These are phyloP conservation scores for Silvanus unidentatus DNA, from an alignment of 2,888 invertebrate species.

Conservation along the genomic window DNA sequence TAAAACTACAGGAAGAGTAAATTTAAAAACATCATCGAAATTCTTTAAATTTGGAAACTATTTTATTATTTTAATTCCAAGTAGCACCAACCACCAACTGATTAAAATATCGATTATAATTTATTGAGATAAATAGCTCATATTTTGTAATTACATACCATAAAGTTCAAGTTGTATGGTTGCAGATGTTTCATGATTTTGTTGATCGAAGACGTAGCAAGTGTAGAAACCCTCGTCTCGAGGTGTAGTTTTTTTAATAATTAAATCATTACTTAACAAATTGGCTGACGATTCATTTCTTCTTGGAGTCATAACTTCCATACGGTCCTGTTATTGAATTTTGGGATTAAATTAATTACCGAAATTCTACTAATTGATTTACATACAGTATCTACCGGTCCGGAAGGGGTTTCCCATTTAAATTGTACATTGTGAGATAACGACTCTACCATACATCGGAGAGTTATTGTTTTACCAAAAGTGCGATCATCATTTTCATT, in stretches of 20 bases:
- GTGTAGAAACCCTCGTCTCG: constrained; percentile 35
- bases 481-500: constrained; percentile 34
- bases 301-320: too few relatives aligned
- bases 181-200: constrained; percentile 20
- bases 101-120: neutral
- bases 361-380: neutral
- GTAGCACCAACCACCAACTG: too few relatives aligned
- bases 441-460: constrained; percentile 36
- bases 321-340: too few relatives aligned
- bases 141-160: constrained; percentile 23
- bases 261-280: constrained; percentile 12
- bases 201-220: constrained; percentile 36
- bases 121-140: neutral
- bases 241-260: constrained; percentile 24
- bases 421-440: constrained; percentile 30
- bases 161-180: constrained; percentile 23
- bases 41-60: too few relatives aligned
- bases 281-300: too few relatives aligned
- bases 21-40: too few relatives aligned
- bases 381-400: constrained; percentile 12
- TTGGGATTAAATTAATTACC: too few relatives aligned
- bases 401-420: constrained; percentile 27
- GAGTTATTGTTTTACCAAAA: constrained; percentile 33
- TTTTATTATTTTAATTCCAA: too few relatives aligned
- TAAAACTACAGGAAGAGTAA: too few relatives aligned